A percentile compares a stretch with the other conserved stretches of the same genome.
Evolutionary conservation across 2,113 vertebrate genomes (phyloP).

Genomic region (Smithornis capensis): DNA sequence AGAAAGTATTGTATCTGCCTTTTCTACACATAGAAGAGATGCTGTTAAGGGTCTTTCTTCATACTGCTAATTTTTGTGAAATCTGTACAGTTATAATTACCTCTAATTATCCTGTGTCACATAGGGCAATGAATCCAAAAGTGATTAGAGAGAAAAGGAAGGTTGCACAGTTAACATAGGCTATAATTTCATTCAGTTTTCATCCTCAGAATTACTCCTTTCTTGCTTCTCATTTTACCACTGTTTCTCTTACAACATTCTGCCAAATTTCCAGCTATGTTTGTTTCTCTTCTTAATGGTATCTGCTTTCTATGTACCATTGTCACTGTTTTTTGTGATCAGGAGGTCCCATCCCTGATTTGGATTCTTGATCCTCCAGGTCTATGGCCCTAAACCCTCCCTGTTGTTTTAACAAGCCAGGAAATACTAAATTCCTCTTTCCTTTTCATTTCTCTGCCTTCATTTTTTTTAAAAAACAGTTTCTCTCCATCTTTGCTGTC

Average conservation of each 20-base stretch:
- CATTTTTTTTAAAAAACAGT: neutral
- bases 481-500: neutral
- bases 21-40: neutral
- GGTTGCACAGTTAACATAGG: neutral
- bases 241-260: neutral
- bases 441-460: neutral
- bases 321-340: neutral
- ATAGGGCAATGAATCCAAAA: neutral
- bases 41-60: neutral
- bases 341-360: neutral
- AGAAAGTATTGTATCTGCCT: neutral
- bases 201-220: neutral
- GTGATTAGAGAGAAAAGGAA: neutral
- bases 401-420: neutral
- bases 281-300: neutral
- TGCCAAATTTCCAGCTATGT: neutral
- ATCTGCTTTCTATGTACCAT: neutral
- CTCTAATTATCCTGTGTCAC: conserved; percentile 11
- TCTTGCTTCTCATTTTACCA: neutral
- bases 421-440: neutral
- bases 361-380: neutral
- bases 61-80: neutral
- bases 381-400: neutral
- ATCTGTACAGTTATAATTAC: conserved; percentile 11
- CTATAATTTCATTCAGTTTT: neutral